Evolutionary conservation across 2,888 invertebrate genomes (phyloP).

Genomic region (Galerucella pusilla): DNA sequence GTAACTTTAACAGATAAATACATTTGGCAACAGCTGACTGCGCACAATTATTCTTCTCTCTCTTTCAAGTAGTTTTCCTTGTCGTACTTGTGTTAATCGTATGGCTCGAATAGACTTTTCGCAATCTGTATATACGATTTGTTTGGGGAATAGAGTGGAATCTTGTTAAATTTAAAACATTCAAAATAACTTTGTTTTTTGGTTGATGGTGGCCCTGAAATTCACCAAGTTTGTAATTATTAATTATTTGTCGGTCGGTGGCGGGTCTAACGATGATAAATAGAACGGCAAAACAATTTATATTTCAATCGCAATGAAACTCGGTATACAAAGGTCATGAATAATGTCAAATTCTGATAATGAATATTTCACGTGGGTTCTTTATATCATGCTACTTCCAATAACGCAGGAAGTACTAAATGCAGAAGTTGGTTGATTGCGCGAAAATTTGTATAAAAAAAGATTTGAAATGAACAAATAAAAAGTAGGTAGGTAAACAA

Average conservation of each 20-base stretch:
- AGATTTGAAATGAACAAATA: too few relatives aligned
- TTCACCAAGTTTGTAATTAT: neutral
- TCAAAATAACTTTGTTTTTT: too few relatives aligned
- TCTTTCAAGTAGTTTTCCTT: too few relatives aligned
- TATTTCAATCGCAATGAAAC: constrained; percentile 12
- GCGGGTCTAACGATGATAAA: constrained; percentile 3
- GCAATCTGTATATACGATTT: too few relatives aligned
- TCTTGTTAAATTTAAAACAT: too few relatives aligned
- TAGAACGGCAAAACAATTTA: constrained; percentile 12
- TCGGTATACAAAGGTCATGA: constrained; percentile 7
- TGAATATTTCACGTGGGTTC: constrained; percentile 5
- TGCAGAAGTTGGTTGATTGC: neutral
- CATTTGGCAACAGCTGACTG: too few relatives aligned
- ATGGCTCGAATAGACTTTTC: too few relatives aligned
- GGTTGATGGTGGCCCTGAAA: neutral
- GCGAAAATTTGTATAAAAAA: neutral
- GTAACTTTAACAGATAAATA: too few relatives aligned
- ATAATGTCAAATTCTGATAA: constrained; percentile 4
- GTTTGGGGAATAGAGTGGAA: too few relatives aligned
- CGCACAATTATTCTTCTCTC: too few relatives aligned
- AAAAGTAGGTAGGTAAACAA: too few relatives aligned
- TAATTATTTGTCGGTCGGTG: constrained; percentile 11
- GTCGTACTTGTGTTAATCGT: too few relatives aligned
- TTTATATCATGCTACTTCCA: constrained; percentile 2
- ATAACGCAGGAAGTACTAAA: neutral